Evolutionary conservation across 30 jellyfish, hydroid and myxozoan species (phyloP).

Genomic region (Turritopsis rubra): DNA sequence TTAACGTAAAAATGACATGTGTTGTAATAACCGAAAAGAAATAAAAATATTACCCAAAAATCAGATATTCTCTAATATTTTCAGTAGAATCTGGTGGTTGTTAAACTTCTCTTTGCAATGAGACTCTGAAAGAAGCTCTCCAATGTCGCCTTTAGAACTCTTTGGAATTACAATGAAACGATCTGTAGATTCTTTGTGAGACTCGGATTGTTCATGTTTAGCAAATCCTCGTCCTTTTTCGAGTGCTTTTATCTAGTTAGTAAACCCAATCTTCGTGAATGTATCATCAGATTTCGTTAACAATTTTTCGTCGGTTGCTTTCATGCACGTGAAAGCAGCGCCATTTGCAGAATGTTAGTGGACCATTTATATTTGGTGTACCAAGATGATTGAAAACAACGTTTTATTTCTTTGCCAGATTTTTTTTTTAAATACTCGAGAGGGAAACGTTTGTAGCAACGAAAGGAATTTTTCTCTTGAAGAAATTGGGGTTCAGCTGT

Average conservation of each 20-base stretch:
- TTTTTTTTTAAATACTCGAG: background rate
- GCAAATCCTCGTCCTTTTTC: background rate
- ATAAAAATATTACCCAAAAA: too few relatives aligned
- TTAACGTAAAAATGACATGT: too few relatives aligned
- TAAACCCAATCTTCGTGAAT: background rate
- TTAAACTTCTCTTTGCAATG: background rate
- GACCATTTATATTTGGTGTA: background rate
- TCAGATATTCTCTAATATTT: background rate
- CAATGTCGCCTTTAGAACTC: background rate
- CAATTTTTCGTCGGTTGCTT: too few relatives aligned
- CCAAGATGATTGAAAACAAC: background rate
- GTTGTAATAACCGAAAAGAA: too few relatives aligned
- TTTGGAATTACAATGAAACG: background rate
- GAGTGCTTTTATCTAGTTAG: background rate
- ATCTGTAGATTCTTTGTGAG: background rate
- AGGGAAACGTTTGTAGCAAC: too few relatives aligned
- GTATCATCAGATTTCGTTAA: background rate
- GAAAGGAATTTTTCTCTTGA: too few relatives aligned
- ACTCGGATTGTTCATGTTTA: background rate
- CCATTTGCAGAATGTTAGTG: background rate
- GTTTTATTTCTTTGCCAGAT: constrained; percentile 26
- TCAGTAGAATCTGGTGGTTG: background rate
- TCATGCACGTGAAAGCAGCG: background rate
- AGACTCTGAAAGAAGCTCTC: background rate
- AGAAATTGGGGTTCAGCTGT: too few relatives aligned